A percentile compares a stretch with the other conserved stretches of the same genome.
phyloP scores from a whole-genome alignment of 2,888 invertebrate species.

The Drosophila lacicola region DNA sequence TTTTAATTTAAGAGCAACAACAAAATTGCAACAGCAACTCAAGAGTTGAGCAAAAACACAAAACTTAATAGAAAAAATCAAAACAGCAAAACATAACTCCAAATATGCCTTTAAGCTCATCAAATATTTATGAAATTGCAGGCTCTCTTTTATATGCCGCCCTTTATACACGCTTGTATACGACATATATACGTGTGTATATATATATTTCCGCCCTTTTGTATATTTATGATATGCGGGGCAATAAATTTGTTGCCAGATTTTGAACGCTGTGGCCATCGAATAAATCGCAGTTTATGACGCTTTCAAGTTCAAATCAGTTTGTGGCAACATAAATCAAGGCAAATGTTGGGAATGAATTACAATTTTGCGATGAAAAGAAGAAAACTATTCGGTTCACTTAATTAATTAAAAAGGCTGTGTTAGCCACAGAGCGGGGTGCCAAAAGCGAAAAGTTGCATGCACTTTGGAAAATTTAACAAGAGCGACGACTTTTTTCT shows the following conservation, averaged over 20 bases:
- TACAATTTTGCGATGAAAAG: neutral
- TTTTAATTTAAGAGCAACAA: conserved; percentile 42
- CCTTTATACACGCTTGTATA: conserved; percentile 1
- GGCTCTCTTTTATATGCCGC: conserved; percentile 19
- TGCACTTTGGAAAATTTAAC: conserved; percentile 9
- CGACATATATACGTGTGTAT: no score
- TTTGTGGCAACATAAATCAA: conserved; percentile 35
- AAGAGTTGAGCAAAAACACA: conserved; percentile 1
- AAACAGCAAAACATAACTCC: conserved; percentile 5
- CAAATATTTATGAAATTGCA: conserved; percentile 70
- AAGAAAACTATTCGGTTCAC: conserved; percentile 11
- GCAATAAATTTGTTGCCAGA: conserved; percentile 46
- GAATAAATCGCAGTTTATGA: conserved; percentile 53
- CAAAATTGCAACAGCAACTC: conserved; percentile 11
- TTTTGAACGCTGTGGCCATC: conserved; percentile 35
- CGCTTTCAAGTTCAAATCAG: conserved; percentile 44
- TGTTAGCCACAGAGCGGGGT: neutral
- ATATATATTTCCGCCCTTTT: conserved; percentile 11
- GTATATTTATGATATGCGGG: conserved; percentile 46
- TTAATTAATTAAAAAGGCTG: conserved; percentile 35
- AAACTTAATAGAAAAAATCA: conserved; percentile 27
- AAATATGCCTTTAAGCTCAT: conserved; percentile 61
- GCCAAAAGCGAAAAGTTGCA: neutral
- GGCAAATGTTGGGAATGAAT: conserved; percentile 1
- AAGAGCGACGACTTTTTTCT: conserved; percentile 12